Base-by-base conservation (phyloP, 2,113 vertebrate genomes). In the Eurypyga helias region DNA sequence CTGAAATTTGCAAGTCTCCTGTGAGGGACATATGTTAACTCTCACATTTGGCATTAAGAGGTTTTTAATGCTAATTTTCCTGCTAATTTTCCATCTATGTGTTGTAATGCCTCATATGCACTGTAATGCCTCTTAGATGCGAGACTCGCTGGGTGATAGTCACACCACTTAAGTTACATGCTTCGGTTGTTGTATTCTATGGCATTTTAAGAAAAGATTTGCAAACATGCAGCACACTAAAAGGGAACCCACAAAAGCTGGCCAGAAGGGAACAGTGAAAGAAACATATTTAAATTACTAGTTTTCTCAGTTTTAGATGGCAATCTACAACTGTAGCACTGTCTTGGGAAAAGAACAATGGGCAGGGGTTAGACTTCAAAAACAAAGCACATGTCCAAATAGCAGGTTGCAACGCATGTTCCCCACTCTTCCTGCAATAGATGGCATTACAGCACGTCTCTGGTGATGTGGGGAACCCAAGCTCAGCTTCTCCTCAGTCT, bases 181-280 rank as follows among this genome's bases (percentile, higher is more conserved):
- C 10, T 65, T 69, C 0, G 0, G 8, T 33, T 9, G 23, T 51
- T 57, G 7, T 13, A 31, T 14, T 62, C 51, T 58, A 10, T 48
- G 38, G 49, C 38, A 49, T 38, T 60, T 69, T 41, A 86, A 70
- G 17, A 45, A 62, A 72, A 54, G 13, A 18, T 29, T 31, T 1
- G 3, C 10, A 51, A 75, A 36, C 52, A 69, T 34, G 52, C 65
- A 73, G 28, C 45, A 65, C 28, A 17, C 49, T 29, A 62, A 86
- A 24, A 54, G 12, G 48, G 26, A 78, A 82, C 70, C 17, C 54
- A 60, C 70, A 73, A 64, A 89, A 89, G 8, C 28, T 54, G 64
- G 28, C 6, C n/a, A 43, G 67, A 69, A 58, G 31, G 29, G 67
- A 91, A 85, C 17, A 62, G 43, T 31, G 15, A 49, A 58, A 89